A percentile compares a stretch with the other conserved stretches of the same genome.
phyloP scores from a whole-genome alignment of 2,888 invertebrate genomes.

The Tenthredo livida region DNA sequence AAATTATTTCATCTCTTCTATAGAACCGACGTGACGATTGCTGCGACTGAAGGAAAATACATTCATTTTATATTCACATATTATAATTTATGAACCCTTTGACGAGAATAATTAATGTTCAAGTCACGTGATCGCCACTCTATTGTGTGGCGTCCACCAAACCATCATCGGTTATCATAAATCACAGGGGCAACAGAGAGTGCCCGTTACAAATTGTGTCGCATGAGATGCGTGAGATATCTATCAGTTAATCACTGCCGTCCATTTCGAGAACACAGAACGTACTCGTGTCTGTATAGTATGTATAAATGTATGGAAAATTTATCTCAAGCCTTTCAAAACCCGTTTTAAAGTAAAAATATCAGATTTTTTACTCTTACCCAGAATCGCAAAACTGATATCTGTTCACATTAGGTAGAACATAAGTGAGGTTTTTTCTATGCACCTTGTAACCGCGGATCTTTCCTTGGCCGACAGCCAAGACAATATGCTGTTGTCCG shows the following conservation, averaged over 20 bases:
- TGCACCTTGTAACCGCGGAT: neutral
- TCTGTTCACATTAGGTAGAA: neutral
- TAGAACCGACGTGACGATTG: neutral
- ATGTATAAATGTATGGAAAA: conserved; percentile 21
- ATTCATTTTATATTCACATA: conserved; percentile 24
- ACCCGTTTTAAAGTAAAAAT: neutral
- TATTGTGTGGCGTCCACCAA: conserved; percentile 46
- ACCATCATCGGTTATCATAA: conserved; percentile 46
- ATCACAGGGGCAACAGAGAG: conserved; percentile 41
- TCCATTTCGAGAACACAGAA: conserved; percentile 35
- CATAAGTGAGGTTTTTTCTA: conserved; percentile 9
- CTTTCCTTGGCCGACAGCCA: conserved; percentile 32
- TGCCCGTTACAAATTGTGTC: conserved; percentile 58
- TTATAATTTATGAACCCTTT: conserved; percentile 46
- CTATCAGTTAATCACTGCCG: conserved; percentile 53
- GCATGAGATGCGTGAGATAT: conserved; percentile 56
- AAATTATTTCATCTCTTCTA: neutral
- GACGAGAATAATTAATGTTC: conserved; percentile 46
- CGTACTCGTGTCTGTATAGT: conserved; percentile 7
- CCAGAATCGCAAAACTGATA: neutral
- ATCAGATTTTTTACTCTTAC: neutral
- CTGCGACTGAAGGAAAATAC: neutral
- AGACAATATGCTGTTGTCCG: conserved; percentile 46
- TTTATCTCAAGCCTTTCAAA: neutral
- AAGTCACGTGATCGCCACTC: conserved; percentile 47